Percentiles rank a stretch among this genome's conserved stretches.
These are phyloP conservation scores for Stegophylla sp. DNA, from an alignment of 2,888 invertebrate species.

Conservation along the genomic window DNA sequence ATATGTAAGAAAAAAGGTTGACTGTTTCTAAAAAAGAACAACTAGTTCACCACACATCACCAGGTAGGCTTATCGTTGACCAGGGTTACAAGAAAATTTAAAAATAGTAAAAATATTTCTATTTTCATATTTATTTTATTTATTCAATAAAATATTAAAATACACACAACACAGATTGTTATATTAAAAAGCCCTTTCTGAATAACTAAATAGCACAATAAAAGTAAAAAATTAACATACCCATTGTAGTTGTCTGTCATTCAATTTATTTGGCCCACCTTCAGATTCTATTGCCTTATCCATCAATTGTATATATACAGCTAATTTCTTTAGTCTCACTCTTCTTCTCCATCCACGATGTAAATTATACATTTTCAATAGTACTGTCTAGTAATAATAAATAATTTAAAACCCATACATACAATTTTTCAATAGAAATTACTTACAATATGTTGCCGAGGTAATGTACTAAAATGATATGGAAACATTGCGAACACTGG, in stretches of 20 bases:
- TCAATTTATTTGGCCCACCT: conserved; percentile 49
- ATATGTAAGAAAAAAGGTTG: too few relatives aligned
- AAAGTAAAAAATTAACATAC: conserved; percentile 13
- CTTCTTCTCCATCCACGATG: conserved; percentile 56
- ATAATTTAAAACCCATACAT: neutral
- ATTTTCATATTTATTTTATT: neutral
- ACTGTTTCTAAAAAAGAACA: too few relatives aligned
- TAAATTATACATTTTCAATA: conserved; percentile 50
- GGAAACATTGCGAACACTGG: conserved; percentile 53
- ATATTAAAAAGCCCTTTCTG: neutral
- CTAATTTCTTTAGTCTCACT: conserved; percentile 55
- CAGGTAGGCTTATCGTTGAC: too few relatives aligned
- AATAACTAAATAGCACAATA: neutral
- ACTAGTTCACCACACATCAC: too few relatives aligned
- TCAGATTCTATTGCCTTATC: conserved; percentile 43
- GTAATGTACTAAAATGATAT: conserved; percentile 53
- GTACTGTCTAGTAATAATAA: conserved; percentile 34
- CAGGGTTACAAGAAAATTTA: too few relatives aligned
- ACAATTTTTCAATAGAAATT: neutral
- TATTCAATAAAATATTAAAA: neutral
- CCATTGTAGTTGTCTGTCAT: conserved; percentile 48
- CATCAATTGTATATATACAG: conserved; percentile 51
- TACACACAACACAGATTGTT: conserved; percentile 1
- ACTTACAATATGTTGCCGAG: conserved; percentile 54
- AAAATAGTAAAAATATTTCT: neutral